Conservation (phyloP, 2,888 invertebrate genomes). For the Empis stercorea region DNA sequence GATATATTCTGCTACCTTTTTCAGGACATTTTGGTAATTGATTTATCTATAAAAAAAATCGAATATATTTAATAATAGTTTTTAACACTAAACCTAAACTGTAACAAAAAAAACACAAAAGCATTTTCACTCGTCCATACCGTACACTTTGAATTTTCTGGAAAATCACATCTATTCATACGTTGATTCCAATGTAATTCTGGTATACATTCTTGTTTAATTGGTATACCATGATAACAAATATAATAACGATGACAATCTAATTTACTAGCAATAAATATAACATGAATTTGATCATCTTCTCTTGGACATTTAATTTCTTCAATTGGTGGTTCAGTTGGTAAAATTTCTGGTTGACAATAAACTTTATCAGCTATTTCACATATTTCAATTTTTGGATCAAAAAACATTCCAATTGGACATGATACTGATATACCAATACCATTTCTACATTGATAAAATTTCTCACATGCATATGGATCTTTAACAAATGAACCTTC, state of each 20-base stretch:
- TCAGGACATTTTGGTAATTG: conserved; percentile 1
- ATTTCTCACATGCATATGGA: conserved; percentile 24
- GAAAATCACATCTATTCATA: conserved; percentile 24
- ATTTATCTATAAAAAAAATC: not conserved
- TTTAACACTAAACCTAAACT: no score
- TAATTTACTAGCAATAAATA: conserved; percentile 23
- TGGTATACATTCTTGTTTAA: conserved; percentile 26
- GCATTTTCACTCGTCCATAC: no score
- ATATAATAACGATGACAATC: conserved; percentile 29
- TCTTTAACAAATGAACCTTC: conserved; percentile 27
- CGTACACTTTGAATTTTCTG: conserved; percentile 24
- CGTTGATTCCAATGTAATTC: conserved; percentile 30
- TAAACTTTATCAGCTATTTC: conserved; percentile 23
- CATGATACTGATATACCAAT: conserved; percentile 25
- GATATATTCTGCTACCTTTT: conserved; percentile 24
- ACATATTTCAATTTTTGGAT: conserved; percentile 26
- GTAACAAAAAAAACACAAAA: no score
- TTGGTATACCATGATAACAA: conserved; percentile 31
- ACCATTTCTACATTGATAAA: conserved; percentile 26
- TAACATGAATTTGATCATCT: conserved; percentile 11
- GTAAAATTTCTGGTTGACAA: conserved; percentile 14
- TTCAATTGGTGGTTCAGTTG: not conserved
- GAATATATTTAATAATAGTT: not conserved
- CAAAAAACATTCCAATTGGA: conserved; percentile 31
- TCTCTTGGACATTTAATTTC: conserved; percentile 3